Conservation (phyloP, 2,113 vertebrate species). For the Bubo bubo region DNA sequence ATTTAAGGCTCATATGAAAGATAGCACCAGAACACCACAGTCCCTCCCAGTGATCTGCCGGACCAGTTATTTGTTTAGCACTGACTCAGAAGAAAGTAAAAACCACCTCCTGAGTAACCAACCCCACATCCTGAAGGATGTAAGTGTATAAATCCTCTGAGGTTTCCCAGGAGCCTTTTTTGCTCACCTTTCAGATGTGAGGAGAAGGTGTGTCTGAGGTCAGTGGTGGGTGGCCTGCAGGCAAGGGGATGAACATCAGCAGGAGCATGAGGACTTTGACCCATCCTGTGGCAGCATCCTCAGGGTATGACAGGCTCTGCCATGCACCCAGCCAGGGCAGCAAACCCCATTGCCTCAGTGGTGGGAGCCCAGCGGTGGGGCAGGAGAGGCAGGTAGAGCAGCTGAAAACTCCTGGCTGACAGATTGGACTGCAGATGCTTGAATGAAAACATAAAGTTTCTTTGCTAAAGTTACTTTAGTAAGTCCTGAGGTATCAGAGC, state of each 20-base stretch:
- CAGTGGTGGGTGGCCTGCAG: accelerated
- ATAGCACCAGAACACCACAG: background rate
- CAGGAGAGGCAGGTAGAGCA: background rate
- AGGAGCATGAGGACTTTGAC: background rate
- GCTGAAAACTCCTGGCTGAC: background rate
- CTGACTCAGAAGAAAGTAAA: background rate
- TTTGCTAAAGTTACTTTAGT: background rate
- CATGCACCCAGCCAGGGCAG: accelerated
- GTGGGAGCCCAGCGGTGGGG: background rate
- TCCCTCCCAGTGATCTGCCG: accelerated
- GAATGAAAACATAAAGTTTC: background rate
- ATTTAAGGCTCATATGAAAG: background rate
- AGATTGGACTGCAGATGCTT: background rate
- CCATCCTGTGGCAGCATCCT: accelerated
- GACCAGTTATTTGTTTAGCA: background rate
- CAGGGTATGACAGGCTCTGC: background rate
- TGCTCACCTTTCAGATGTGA: background rate
- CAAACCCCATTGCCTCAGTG: background rate
- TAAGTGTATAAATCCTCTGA: background rate
- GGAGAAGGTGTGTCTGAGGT: background rate
- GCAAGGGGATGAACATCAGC: background rate
- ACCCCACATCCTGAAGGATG: background rate
- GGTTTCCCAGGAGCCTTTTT: background rate
- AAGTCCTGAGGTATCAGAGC: background rate
- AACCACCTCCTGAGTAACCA: background rate